Evolutionary conservation across 2,113 vertebrate species (phyloP).

Genomic region (Anoplopoma fimbria): DNA sequence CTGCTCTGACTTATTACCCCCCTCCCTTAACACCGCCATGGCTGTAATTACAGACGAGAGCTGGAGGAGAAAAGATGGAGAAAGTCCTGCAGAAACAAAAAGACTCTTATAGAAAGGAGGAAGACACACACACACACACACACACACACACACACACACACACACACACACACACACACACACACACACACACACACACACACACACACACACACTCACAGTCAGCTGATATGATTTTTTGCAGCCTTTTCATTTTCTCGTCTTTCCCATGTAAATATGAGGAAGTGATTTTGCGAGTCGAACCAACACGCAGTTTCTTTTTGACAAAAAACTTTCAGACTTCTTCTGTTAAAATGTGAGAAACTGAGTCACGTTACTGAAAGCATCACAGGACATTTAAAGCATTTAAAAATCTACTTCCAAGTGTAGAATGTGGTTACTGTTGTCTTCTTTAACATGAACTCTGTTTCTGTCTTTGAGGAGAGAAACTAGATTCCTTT

Average conservation of each 20-base stretch:
- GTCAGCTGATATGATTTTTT: conserved; percentile 61
- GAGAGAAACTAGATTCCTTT: too few species aligned
- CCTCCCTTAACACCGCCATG: neutral
- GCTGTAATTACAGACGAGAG: conserved; percentile 65
- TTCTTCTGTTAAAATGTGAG: too few species aligned
- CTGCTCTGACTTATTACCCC: conserved; percentile 24
- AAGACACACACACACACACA: neutral
- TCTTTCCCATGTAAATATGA: conserved; percentile 21
- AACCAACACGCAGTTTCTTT: too few species aligned
- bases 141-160: conserved; percentile 3
- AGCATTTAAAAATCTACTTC: too few species aligned
- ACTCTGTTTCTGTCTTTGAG: too few species aligned
- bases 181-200: conserved; percentile 2
- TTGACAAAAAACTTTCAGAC: too few species aligned
- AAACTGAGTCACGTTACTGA: neutral
- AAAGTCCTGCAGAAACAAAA: neutral
- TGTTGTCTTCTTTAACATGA: too few species aligned
- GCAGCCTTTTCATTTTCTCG: conserved; percentile 33
- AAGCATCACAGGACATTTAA: neutral
- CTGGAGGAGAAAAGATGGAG: conserved; percentile 26
- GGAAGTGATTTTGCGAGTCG: conserved; percentile 44
- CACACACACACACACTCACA: neutral
- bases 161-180: conserved; percentile 10
- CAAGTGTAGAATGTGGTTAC: too few species aligned
- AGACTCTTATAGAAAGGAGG: neutral